phyloP scores from a whole-genome alignment of 2,797 vertebrate species.

The Microctenopoma steveboyesi region DNA sequence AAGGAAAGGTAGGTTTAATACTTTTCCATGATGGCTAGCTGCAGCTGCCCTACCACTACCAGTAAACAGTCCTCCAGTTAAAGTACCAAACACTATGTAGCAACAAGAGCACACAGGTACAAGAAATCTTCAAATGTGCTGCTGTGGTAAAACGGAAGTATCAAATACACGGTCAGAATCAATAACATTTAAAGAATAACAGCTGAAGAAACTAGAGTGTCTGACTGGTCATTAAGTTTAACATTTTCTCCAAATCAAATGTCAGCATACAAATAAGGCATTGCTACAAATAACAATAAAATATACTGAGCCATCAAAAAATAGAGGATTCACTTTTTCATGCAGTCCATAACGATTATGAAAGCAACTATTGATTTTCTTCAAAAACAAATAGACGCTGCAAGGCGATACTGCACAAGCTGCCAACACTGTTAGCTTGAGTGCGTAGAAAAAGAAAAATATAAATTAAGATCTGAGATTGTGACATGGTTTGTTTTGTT shows the following conservation, averaged over 20 bases:
- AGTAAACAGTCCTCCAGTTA: not conserved
- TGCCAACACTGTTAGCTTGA: not conserved
- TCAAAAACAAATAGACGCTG: not conserved
- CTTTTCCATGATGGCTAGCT: constrained; percentile 12
- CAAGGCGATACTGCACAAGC: not conserved
- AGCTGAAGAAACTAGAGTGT: not conserved
- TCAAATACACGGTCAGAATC: not conserved
- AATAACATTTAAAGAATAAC: not conserved
- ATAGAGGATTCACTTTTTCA: constrained; percentile 1
- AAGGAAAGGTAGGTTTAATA: constrained; percentile 30
- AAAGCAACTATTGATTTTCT: constrained; percentile 12
- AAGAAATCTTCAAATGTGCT: not conserved
- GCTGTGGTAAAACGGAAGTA: not conserved
- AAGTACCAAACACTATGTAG: not conserved
- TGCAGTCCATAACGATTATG: not conserved
- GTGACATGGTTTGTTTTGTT: not conserved
- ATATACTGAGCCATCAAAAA: not conserved
- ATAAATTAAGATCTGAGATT: not conserved
- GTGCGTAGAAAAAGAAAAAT: not conserved
- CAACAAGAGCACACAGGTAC: not conserved
- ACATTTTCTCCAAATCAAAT: not conserved
- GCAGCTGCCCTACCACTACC: not conserved
- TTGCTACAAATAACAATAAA: not conserved
- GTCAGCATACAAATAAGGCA: not conserved
- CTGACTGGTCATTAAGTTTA: constrained; percentile 2